These are phyloP conservation scores for Sternarchorhynchus goeldii DNA, from an alignment of 2,797 vertebrate genomes.

Conservation along the genomic window DNA sequence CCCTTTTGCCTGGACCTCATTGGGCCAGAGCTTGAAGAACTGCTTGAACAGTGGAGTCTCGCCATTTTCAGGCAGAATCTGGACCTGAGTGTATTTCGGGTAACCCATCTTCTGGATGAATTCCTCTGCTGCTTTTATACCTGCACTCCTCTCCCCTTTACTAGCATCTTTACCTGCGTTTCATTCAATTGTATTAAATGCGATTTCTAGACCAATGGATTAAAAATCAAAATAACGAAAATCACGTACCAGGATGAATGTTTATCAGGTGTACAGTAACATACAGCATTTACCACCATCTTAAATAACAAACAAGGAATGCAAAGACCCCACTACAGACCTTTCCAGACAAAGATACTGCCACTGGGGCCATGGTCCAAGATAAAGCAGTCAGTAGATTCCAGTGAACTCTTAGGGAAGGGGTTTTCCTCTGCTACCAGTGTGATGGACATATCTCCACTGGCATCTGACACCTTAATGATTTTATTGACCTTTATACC, in stretches of 20 bases:
- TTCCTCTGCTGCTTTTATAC: slow-evolving; percentile 58
- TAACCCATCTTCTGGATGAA: slow-evolving; percentile 68
- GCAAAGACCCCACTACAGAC: slow-evolving; percentile 62
- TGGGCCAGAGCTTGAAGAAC: slow-evolving; percentile 71
- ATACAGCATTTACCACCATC: too few relatives aligned
- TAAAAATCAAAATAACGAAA: too few relatives aligned
- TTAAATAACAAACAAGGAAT: too few relatives aligned
- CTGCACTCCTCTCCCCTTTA: slow-evolving; percentile 60
- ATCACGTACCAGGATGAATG: too few relatives aligned
- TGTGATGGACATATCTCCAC: slow-evolving; percentile 84
- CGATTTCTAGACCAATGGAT: too few relatives aligned
- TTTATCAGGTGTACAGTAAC: too few relatives aligned
- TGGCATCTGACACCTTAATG: slow-evolving; percentile 86
- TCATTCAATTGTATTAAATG: not conserved
- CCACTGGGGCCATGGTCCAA: slow-evolving; percentile 91
- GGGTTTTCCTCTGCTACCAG: slow-evolving; percentile 95
- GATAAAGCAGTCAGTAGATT: slow-evolving; percentile 93
- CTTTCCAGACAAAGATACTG: slow-evolving; percentile 99
- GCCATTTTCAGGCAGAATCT: slow-evolving; percentile 67
- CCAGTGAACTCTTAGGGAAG: slow-evolving; percentile 88
- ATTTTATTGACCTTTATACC: too few relatives aligned
- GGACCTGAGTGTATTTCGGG: slow-evolving; percentile 65
- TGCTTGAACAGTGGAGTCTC: slow-evolving; percentile 75
- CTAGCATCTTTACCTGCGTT: slow-evolving; percentile 66
- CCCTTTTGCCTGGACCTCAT: slow-evolving; percentile 62